These are phyloP conservation scores for Acleris sparsana DNA, from an alignment of 2,888 invertebrate genomes.

Conservation along the genomic window DNA sequence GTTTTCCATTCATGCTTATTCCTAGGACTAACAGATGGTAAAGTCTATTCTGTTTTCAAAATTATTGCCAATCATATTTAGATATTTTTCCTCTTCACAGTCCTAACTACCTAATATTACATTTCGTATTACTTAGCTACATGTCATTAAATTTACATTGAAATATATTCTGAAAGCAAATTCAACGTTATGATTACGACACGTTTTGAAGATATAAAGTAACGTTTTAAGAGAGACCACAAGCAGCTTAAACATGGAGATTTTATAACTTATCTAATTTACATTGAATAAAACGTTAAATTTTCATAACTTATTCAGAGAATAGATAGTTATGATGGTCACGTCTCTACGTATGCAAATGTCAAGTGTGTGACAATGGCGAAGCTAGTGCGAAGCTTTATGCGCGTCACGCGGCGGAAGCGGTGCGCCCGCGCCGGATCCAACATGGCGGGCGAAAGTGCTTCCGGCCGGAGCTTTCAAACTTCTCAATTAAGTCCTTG, in stretches of 20 bases:
- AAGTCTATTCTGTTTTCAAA: too few relatives aligned
- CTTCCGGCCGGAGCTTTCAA: slow-evolving; percentile 74
- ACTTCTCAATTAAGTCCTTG: slow-evolving; percentile 73
- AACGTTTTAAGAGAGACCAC: too few relatives aligned
- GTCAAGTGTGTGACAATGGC: slow-evolving; percentile 70
- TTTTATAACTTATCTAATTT: slow-evolving; percentile 2
- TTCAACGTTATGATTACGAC: too few relatives aligned
- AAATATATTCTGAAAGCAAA: too few relatives aligned
- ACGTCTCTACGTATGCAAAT: slow-evolving; percentile 78
- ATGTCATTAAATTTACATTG: too few relatives aligned
- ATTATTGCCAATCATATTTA: too few relatives aligned
- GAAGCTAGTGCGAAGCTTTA: slow-evolving; percentile 59
- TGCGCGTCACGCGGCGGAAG: slow-evolving; percentile 80
- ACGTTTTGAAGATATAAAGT: too few relatives aligned
- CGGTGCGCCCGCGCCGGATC: slow-evolving; percentile 80
- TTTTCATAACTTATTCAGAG: not conserved
- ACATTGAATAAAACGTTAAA: slow-evolving; percentile 22
- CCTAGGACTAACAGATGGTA: too few relatives aligned
- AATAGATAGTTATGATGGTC: slow-evolving; percentile 60
- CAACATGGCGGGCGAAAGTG: slow-evolving; percentile 82
- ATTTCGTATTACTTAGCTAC: too few relatives aligned
- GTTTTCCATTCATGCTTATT: slow-evolving; percentile 2
- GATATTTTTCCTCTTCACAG: too few relatives aligned
- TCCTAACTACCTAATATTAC: too few relatives aligned
- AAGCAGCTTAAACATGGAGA: not conserved